Percentiles rank a stretch among this genome's conserved stretches.
Evolutionary conservation across 2,797 vertebrate genomes (phyloP).

Genomic region (Melanotaenia trifasciata): DNA sequence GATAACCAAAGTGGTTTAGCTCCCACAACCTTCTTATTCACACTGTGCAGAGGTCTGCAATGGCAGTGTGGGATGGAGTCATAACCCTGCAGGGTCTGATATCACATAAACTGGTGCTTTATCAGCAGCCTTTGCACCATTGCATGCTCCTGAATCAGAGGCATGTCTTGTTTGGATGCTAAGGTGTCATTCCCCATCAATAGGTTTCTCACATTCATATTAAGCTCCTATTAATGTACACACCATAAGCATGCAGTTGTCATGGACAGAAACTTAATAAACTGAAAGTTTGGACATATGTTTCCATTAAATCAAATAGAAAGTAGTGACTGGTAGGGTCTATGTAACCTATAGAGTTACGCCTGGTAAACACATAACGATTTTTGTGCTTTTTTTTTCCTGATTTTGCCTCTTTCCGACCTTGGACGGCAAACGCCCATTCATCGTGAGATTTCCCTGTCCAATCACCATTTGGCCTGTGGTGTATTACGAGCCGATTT

Average conservation of each 20-base stretch:
- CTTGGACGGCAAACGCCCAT: too few species aligned
- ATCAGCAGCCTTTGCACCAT: constrained; percentile 45
- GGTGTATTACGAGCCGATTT: too few species aligned
- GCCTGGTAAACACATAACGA: too few species aligned
- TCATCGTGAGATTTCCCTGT: too few species aligned
- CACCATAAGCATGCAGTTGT: constrained; percentile 9
- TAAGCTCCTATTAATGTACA: constrained; percentile 15
- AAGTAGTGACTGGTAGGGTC: background rate
- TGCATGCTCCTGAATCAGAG: constrained; percentile 56
- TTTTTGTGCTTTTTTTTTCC: too few species aligned
- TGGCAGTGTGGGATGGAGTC: constrained; percentile 58
- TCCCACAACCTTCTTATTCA: constrained; percentile 41
- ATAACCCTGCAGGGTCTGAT: constrained; percentile 59
- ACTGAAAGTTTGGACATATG: too few species aligned
- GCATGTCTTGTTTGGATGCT: constrained; percentile 57
- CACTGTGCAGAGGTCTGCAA: constrained; percentile 30
- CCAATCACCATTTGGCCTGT: too few species aligned
- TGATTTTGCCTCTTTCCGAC: too few species aligned
- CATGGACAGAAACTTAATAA: too few species aligned
- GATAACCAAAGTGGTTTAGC: constrained; percentile 60
- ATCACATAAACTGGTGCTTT: constrained; percentile 56
- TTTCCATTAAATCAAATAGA: too few species aligned
- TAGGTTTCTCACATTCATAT: constrained; percentile 48
- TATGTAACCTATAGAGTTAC: background rate
- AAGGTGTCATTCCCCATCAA: constrained; percentile 45